Percentiles rank a stretch among this genome's conserved stretches.
Evolutionary conservation across 64 coral and sea anemone genomes (phyloP).

Genomic region (Montipora efflorescens): DNA sequence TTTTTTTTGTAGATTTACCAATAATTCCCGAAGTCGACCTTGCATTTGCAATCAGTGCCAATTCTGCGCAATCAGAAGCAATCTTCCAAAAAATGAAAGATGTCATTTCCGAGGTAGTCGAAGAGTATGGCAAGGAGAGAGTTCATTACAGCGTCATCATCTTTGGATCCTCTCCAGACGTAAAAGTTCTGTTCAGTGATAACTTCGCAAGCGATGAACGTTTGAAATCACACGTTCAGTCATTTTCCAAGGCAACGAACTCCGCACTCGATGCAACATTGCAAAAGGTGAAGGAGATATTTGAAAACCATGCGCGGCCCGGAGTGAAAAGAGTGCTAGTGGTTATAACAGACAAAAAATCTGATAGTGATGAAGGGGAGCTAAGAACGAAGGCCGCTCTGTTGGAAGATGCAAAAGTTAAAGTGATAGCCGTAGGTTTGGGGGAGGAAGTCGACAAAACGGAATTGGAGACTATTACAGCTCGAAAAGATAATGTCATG

Average conservation of each 20-base stretch:
- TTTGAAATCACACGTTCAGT: slow-evolving; percentile 21
- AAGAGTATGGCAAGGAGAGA: slow-evolving; percentile 58
- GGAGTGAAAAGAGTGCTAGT: slow-evolving; percentile 74
- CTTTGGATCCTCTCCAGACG: slow-evolving; percentile 54
- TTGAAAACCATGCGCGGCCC: slow-evolving; percentile 35
- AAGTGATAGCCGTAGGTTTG: slow-evolving; percentile 80
- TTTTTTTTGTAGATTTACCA: slow-evolving; percentile 12
- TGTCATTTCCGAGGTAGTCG: slow-evolving; percentile 45
- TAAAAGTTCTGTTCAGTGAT: slow-evolving; percentile 41
- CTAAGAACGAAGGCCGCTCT: slow-evolving; percentile 37
- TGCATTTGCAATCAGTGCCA: slow-evolving; percentile 81
- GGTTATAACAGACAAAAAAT: slow-evolving; percentile 78
- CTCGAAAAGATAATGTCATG: slow-evolving; percentile 69
- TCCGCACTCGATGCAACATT: slow-evolving; percentile 1
- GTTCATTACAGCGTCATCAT: slow-evolving; percentile 71
- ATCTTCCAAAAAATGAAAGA: slow-evolving; percentile 74
- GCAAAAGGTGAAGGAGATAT: slow-evolving; percentile 31
- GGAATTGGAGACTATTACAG: slow-evolving; percentile 64
- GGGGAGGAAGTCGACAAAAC: slow-evolving; percentile 58
- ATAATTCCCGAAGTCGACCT: slow-evolving; percentile 69
- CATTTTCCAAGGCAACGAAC: not conserved
- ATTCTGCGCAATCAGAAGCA: not conserved
- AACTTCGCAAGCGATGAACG: not conserved
- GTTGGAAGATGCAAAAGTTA: slow-evolving; percentile 66
- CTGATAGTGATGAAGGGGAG: slow-evolving; percentile 41